Conservation (phyloP, 2,888 invertebrate genomes). For the Drosophila falleni region DNA sequence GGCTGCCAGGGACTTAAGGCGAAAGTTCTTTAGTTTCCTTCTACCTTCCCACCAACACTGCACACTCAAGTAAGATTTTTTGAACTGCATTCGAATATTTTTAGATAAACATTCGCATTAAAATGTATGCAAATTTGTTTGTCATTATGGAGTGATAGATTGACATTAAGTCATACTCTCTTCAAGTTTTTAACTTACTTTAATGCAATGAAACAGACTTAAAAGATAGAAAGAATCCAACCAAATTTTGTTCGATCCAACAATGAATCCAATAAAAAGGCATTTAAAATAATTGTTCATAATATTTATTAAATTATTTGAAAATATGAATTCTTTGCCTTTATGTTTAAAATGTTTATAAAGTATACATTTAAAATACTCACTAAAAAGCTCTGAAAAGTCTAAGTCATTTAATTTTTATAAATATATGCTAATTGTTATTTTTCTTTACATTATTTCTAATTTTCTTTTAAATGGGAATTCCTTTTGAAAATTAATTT, state of each 20-base stretch:
- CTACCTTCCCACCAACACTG: neutral
- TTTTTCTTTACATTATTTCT: conserved; percentile 10
- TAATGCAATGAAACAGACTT: neutral
- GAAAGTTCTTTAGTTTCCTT: neutral
- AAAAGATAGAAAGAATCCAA: no score
- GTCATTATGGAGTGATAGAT: neutral
- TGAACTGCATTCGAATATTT: conserved; percentile 7
- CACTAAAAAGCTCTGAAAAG: conserved; percentile 52
- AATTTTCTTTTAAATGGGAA: conserved; percentile 18
- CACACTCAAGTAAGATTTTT: conserved; percentile 14
- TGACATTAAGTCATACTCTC: neutral
- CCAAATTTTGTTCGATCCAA: no score
- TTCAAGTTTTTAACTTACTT: neutral
- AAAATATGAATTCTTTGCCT: conserved; percentile 23
- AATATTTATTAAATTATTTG: conserved; percentile 27
- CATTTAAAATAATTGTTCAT: neutral
- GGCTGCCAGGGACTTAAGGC: conserved; percentile 23
- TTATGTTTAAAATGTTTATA: conserved; percentile 33
- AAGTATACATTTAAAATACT: conserved; percentile 37
- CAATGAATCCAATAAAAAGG: neutral
- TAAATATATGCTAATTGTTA: conserved; percentile 17
- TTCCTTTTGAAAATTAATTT: conserved; percentile 42
- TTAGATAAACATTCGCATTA: neutral
- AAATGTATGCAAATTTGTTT: neutral
- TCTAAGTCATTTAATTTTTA: conserved; percentile 46